Evolutionary conservation across 92 coral and sea anemone species (phyloP), one percentile per base, ranked within the genome.

Genomic region (Bergia sp.): DNA sequence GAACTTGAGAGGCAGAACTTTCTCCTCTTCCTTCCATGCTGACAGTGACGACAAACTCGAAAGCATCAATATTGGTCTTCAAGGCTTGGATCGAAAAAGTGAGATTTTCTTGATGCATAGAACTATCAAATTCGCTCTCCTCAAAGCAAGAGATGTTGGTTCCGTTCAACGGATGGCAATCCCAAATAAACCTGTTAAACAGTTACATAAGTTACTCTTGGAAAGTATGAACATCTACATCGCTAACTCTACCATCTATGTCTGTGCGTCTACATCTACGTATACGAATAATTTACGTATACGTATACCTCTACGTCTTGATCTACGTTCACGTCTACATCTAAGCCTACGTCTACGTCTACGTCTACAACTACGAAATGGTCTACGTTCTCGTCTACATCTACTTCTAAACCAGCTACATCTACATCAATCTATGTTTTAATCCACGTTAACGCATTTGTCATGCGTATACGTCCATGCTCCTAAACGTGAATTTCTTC

Each of bases 111-210:
- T 42, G 64, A 36, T 64, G 66, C 72, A 58, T 67, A 38, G 83
- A 20, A 18, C 78, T 61, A 49, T 53, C 90, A 21, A 20, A 16
- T n/a, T 2, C 7, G n/a, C 45, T n/a, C 37, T 67, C 82, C 23
- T 92, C 88, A 81, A 94, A 94, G 67, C 97, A 94, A 8, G 93
- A 61, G 37, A 53, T 82, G 15, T 67, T 61, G 2, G 64, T 49
- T 73, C 85, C 85, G 69, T 88, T 89, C 69, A 91, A 23, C 15
- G 77, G 81, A 13, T 82, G 87, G 82, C 93, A 91, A 2, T 16
- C 49, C 98, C 98, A 94, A 5, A 82, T 36, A 82, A 89, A 94
- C 77, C 98, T 94, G 85, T 66, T 40, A 66, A 37, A 39, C 36
- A 87, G 20, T 20, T 16, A 2, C 12, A 61, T 61, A 12, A 16